Base-by-base conservation (phyloP, 2,888 invertebrate species). In the Meghimatium bilineatum region DNA sequence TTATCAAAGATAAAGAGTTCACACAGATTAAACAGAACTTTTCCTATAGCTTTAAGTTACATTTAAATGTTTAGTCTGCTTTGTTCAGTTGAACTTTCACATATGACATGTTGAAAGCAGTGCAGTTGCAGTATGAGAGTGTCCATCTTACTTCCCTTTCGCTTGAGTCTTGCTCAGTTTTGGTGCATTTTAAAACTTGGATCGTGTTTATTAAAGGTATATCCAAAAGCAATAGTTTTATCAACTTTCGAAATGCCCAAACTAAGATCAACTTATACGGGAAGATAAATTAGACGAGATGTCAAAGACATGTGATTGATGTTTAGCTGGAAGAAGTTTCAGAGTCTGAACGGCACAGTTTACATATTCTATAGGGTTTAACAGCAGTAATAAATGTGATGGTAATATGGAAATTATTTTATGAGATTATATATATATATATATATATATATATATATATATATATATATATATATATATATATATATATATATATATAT, bases 221-320 rank as follows among this genome's bases (percentile, higher is more conserved):
- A 23, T 56, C 38, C 67, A 78, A 44, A 23, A 60, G 14, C 66
- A 29, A 56, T 6, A 38, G 17, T 26, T 1, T 67, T 67, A 44
- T 67, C 49, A 63, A 20, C 26, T 78, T 78, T 78, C 67, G 76
- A 76, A 76, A 60, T 60, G 76, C 76, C 36, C 60, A 76, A 36
- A 56, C 23, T 23, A 60, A 76, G 76, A 76, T 36, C 60, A 60
- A 34, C 60, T 23, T 76, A 23, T 60, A 56, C 36, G 76, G 76
- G 76, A 76, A 76, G 60, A 10, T 56, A 32, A 76, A n/a, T 49
- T 74, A 3, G 1, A 74, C 29, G 56, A 17, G 14, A 36, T 69
- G 69, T 20, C 26, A 12, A 29, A 38, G 8, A 36, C 34, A 14
- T 69, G 10, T 36, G 17, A 23, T 38, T 69, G 34, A 69, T 69